Evolutionary conservation across 2,113 vertebrate genomes (phyloP), one percentile per base, ranked within the genome.

Genomic region (Furnarius figulus): DNA sequence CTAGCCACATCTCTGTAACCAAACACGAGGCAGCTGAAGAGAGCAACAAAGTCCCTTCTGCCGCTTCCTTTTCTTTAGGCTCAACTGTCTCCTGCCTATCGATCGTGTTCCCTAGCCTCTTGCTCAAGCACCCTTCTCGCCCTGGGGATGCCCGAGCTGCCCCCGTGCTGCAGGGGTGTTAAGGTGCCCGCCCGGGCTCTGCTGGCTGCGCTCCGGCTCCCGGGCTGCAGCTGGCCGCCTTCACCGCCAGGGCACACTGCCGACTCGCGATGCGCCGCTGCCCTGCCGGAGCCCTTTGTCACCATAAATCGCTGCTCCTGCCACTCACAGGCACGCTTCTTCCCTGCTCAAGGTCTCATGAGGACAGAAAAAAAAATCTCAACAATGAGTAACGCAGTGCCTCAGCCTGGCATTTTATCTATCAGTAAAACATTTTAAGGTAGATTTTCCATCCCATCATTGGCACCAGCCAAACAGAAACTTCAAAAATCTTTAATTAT

Each of bases 241-340:
- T 5, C 35, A 40, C 95, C 68, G 7, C 59, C 73, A 87, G 84
- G 89, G 89, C 91, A 89, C 86, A 90, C 88, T 78, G 82, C 81
- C 20, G 31, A 42, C 61, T 15, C 50, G 6, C 0, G 24, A 9
- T 44, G 46, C 27, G 8, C 31, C 6, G 19, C 15, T 37, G 25
- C 19, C 14, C 56, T 19, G 40, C 2, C 73, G 16, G 24, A 25
- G 58, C 59, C 24, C 62, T 17, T 17, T 3, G 53, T 1, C 25
- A 2, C n/a, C 7, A 6, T 35, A 47, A 44, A 13, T 8, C 8
- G 9, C 55, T 4, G 11, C 63, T 27, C 47, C 67, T 7, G 52
- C 17, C 62, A 18, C 31, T 4, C 1, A 55, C 39, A 22, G 31
- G 17, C 17, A 12, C 63, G 13, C 30, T 17, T 13, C 53, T 31